Conservation (phyloP, 37 sponge, comb jelly and placozoan genomes). For the Oopsacas minuta region DNA sequence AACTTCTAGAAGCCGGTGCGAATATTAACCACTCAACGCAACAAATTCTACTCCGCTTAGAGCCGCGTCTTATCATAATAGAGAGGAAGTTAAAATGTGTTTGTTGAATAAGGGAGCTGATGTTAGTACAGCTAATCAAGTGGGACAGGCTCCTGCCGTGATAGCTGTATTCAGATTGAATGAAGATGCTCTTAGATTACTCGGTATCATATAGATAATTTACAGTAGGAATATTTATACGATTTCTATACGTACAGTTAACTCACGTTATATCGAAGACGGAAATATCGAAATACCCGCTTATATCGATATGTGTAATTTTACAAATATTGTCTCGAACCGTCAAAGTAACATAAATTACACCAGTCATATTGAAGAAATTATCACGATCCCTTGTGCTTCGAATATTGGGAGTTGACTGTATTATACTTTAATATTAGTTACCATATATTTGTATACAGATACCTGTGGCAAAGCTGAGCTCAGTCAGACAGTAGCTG, state of each 20-base stretch:
- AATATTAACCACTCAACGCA: conserved; percentile 48
- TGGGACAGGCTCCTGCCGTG: conserved; percentile 70
- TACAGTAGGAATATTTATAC: background rate
- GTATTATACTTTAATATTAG: background rate
- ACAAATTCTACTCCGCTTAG: conserved; percentile 74
- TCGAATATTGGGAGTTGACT: too few relatives aligned
- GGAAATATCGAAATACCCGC: too few relatives aligned
- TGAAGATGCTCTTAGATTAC: conserved; percentile 42
- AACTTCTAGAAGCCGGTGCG: conserved; percentile 46
- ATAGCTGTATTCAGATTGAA: conserved; percentile 64
- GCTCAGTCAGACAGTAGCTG: background rate
- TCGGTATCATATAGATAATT: background rate
- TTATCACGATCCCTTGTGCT: too few relatives aligned
- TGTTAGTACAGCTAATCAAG: conserved; percentile 57
- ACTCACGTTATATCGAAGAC: too few relatives aligned
- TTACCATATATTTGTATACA: background rate
- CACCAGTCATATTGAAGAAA: too few relatives aligned
- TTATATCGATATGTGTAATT: too few relatives aligned
- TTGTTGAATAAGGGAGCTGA: conserved; percentile 43
- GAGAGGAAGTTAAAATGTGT: conserved; percentile 45
- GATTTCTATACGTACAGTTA: too few relatives aligned
- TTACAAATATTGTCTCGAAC: too few relatives aligned
- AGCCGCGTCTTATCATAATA: conserved; percentile 72
- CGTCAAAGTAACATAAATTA: too few relatives aligned
- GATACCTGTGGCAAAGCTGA: background rate